Evolutionary conservation across 2,888 invertebrate genomes (phyloP).

Genomic region (Chrysodeixis includens): DNA sequence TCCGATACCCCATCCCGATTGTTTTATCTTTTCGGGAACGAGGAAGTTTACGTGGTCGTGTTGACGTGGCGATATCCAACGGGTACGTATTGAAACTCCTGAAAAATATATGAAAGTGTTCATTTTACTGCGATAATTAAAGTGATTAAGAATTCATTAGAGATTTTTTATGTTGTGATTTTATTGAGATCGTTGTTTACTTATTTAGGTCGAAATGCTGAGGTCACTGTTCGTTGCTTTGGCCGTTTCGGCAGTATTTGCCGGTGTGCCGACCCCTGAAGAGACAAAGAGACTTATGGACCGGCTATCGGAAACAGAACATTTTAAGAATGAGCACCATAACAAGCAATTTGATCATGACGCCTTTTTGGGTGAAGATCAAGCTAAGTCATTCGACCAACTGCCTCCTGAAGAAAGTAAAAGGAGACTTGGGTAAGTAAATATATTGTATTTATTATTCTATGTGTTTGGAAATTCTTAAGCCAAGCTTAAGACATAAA

Average conservation of each 20-base stretch:
- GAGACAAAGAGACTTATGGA: slow-evolving; percentile 91
- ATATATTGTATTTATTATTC: no score
- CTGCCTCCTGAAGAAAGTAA: slow-evolving; percentile 98
- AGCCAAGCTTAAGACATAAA: no score
- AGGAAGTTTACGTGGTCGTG: slow-evolving; percentile 77
- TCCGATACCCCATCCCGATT: slow-evolving; percentile 56
- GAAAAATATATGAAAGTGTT: slow-evolving; percentile 6
- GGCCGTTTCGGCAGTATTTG: slow-evolving; percentile 80
- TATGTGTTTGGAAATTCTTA: neutral
- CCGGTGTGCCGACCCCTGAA: slow-evolving; percentile 92
- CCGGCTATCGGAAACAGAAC: slow-evolving; percentile 93
- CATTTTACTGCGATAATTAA: slow-evolving; percentile 9
- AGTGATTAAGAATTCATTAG: neutral
- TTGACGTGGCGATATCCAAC: slow-evolving; percentile 78
- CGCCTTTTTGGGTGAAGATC: slow-evolving; percentile 98
- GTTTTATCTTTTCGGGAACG: slow-evolving; percentile 72
- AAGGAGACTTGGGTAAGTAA: slow-evolving; percentile 93
- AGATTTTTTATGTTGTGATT: slow-evolving; percentile 11
- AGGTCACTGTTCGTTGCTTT: slow-evolving; percentile 76
- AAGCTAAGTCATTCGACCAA: slow-evolving; percentile 97
- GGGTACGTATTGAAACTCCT: slow-evolving; percentile 23
- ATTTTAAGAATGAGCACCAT: slow-evolving; percentile 94
- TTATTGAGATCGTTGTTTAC: slow-evolving; percentile 3
- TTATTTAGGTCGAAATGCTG: slow-evolving; percentile 72
- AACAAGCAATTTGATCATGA: slow-evolving; percentile 98